A percentile compares a stretch with the other conserved stretches of the same genome.
Evolutionary conservation across 1,140 invertebrate genomes (phyloP).

Genomic region (Acromyrmex charruanus): DNA sequence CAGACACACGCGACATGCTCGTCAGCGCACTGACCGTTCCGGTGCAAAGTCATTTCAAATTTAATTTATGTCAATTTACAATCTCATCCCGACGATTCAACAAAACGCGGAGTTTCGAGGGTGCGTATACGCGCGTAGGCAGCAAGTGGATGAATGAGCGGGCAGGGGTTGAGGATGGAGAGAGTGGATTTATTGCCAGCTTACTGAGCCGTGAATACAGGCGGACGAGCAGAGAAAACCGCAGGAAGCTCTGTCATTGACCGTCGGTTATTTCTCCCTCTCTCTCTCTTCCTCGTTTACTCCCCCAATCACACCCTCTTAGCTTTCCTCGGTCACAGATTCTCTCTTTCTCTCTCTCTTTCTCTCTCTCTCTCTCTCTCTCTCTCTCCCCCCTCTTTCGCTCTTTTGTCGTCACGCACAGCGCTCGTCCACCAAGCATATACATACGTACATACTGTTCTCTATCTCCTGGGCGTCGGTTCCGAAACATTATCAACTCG

Average conservation of each 20-base stretch:
- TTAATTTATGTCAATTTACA: slow-evolving; percentile 81
- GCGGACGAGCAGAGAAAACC: slow-evolving; percentile 78
- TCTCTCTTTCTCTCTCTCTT: background rate
- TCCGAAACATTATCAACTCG: slow-evolving; percentile 73
- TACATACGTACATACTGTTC: slow-evolving; percentile 2
- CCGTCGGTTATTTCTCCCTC: slow-evolving; percentile 76
- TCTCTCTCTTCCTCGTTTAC: background rate
- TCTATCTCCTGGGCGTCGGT: slow-evolving; percentile 55
- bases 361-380: background rate
- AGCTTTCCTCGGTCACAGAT: background rate
- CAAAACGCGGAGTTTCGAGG: slow-evolving; percentile 68
- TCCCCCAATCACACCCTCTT: background rate
- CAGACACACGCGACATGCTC: background rate
- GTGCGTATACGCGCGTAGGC: slow-evolving; percentile 36
- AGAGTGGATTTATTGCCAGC: slow-evolving; percentile 76
- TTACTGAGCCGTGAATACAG: slow-evolving; percentile 77
- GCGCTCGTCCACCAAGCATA: background rate
- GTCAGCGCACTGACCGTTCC: background rate
- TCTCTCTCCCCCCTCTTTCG: background rate
- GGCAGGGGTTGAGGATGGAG: slow-evolving; percentile 30
- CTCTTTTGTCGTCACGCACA: slow-evolving; percentile 11
- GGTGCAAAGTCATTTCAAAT: slow-evolving; percentile 25
- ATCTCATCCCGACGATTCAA: slow-evolving; percentile 71
- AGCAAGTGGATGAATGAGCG: slow-evolving; percentile 57
- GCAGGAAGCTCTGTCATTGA: slow-evolving; percentile 78